These are phyloP conservation scores for Apodemia hepburni DNA, from an alignment of 2,888 invertebrate species.

Conservation along the genomic window DNA sequence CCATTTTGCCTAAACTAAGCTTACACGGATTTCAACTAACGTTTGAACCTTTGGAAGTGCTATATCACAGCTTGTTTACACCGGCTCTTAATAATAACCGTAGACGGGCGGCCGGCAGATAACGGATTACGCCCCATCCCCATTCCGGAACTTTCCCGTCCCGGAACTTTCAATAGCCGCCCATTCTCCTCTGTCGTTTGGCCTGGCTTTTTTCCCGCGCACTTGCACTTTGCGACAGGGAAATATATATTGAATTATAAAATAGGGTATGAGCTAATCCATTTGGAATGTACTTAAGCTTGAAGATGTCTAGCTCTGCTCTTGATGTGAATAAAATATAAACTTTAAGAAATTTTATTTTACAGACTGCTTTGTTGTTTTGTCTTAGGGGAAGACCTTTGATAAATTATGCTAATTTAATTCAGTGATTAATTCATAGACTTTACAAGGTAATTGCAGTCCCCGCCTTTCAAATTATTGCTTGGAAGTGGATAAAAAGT, in stretches of 20 bases:
- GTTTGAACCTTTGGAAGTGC: neutral
- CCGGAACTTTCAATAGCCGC: conserved; percentile 29
- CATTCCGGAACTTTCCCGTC: conserved; percentile 29
- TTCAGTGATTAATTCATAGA: neutral
- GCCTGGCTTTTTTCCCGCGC: conserved; percentile 62
- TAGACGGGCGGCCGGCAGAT: conserved; percentile 67
- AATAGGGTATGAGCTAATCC: conserved; percentile 56
- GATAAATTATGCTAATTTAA: neutral
- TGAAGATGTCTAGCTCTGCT: conserved; percentile 8
- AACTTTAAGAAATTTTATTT: conserved; percentile 1
- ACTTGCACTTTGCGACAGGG: conserved; percentile 62
- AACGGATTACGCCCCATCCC: conserved; percentile 58
- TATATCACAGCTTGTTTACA: conserved; percentile 42
- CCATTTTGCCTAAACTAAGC: neutral
- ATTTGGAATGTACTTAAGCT: conserved; percentile 25
- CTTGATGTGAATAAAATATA: neutral
- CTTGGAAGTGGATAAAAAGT: neutral
- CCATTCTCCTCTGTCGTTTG: conserved; percentile 32
- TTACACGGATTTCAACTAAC: neutral
- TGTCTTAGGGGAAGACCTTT: neutral
- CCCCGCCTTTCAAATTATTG: neutral
- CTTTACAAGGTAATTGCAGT: neutral
- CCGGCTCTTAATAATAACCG: conserved; percentile 66
- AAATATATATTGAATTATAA: conserved; percentile 71
- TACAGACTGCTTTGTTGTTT: neutral